Evolutionary conservation across 2,113 vertebrate species (phyloP).

Genomic region (Channa argus): DNA sequence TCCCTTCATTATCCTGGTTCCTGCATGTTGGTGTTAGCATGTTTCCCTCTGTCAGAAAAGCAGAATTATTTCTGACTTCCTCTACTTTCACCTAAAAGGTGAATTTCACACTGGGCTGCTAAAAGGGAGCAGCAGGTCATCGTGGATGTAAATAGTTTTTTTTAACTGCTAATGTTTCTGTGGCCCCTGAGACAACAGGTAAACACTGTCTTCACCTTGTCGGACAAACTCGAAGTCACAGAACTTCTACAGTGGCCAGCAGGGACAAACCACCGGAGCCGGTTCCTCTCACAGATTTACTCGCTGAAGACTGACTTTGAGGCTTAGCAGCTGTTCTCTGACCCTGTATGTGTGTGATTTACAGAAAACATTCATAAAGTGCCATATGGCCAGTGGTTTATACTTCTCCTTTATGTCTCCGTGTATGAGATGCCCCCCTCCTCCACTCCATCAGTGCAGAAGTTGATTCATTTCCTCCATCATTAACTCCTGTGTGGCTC

Average conservation of each 20-base stretch:
- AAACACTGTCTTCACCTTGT: too few species aligned
- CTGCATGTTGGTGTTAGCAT: too few species aligned
- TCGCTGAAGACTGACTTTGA: conserved; percentile 2
- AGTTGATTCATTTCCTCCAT: conserved; percentile 17
- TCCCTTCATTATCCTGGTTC: too few species aligned
- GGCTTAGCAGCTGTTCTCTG: conserved; percentile 25
- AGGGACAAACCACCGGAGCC: background rate
- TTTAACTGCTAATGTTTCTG: too few species aligned
- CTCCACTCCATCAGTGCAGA: too few species aligned
- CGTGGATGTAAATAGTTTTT: too few species aligned
- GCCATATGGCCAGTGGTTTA: conserved; percentile 19
- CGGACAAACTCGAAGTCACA: background rate
- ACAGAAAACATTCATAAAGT: conserved; percentile 15
- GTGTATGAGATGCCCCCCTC: background rate
- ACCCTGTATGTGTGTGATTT: background rate
- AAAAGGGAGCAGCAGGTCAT: too few species aligned
- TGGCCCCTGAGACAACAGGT: too few species aligned
- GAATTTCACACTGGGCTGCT: too few species aligned
- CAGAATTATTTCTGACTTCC: too few species aligned
- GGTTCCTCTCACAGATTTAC: background rate
- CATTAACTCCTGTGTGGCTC: conserved; percentile 24
- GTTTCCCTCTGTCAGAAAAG: too few species aligned
- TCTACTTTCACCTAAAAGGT: too few species aligned
- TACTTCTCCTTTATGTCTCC: conserved; percentile 8
- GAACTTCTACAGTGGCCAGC: background rate